A percentile compares a stretch with the other conserved stretches of the same genome.
phyloP scores from a whole-genome alignment of 1,140 invertebrate genomes.

The Chionoecetes opilio region DNA sequence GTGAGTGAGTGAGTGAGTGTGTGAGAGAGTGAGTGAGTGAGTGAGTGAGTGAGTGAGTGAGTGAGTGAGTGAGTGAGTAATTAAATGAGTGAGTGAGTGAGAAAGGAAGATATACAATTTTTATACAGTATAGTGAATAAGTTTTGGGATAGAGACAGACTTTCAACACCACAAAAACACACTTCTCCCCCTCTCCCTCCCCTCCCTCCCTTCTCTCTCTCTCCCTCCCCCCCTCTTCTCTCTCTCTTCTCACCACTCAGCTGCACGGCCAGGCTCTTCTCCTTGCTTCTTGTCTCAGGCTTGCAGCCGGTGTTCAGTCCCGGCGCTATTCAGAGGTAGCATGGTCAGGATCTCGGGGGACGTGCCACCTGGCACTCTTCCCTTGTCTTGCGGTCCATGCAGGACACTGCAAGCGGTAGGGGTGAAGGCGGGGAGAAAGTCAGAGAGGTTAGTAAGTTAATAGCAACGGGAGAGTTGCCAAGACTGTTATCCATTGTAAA shows the following conservation, averaged over 20 bases:
- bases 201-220: background rate
- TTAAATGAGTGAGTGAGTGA: background rate
- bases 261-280: slow-evolving; percentile 79
- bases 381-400: too few species aligned
- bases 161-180: background rate
- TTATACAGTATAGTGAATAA: too few species aligned
- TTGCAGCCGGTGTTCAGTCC: slow-evolving; percentile 69
- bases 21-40: slow-evolving; percentile 23
- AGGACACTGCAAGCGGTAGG: too few species aligned
- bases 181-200: background rate
- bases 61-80: background rate
- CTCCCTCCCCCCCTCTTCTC: background rate
- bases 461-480: too few species aligned
- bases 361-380: background rate
- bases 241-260: slow-evolving; percentile 71
- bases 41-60: background rate
- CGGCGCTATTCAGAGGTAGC: slow-evolving; percentile 56
- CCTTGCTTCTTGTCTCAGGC: slow-evolving; percentile 74
- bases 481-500: too few species aligned
- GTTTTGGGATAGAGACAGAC: background rate
- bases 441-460: too few species aligned
- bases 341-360: slow-evolving; percentile 69
- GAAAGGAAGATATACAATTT: background rate
- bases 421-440: too few species aligned
- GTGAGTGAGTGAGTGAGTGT: background rate